Percentiles rank a stretch among this genome's conserved stretches.
These are phyloP conservation scores for Sicus ferrugineus DNA, from an alignment of 2,888 invertebrate genomes.

Conservation along the genomic window DNA sequence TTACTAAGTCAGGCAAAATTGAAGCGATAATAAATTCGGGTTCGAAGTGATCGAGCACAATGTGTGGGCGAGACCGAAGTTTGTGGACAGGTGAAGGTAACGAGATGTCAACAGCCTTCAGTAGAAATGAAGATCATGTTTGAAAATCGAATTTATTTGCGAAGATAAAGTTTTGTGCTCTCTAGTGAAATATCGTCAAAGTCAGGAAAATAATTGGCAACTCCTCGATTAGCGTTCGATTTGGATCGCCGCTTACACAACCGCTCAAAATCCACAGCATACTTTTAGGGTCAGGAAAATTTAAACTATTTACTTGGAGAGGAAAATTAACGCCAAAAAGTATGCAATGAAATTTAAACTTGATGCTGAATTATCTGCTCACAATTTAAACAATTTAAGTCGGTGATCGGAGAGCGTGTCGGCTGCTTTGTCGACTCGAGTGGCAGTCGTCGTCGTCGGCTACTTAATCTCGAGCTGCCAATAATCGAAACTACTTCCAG, in stretches of 20 bases:
- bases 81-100: not conserved
- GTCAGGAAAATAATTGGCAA: no score
- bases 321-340: no score
- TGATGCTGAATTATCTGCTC: not conserved
- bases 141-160: no score
- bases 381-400: not conserved
- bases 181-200: not conserved
- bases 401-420: not conserved
- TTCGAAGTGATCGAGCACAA: not conserved
- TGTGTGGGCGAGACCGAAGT: no score
- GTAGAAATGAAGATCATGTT: not conserved
- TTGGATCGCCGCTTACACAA: not conserved
- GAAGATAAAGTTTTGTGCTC: not conserved
- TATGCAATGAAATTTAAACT: not conserved
- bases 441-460: not conserved
- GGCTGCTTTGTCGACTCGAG: not conserved
- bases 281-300: not conserved
- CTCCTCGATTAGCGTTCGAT: no score
- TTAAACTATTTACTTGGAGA: not conserved
- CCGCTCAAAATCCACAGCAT: not conserved
- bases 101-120: not conserved
- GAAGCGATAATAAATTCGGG: no score
- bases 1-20: no score
- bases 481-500: slow-evolving; percentile 11
- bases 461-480: slow-evolving; percentile 12